Evolutionary conservation across 2,888 invertebrate genomes (phyloP).

Genomic region (Trichogramma evanescens): DNA sequence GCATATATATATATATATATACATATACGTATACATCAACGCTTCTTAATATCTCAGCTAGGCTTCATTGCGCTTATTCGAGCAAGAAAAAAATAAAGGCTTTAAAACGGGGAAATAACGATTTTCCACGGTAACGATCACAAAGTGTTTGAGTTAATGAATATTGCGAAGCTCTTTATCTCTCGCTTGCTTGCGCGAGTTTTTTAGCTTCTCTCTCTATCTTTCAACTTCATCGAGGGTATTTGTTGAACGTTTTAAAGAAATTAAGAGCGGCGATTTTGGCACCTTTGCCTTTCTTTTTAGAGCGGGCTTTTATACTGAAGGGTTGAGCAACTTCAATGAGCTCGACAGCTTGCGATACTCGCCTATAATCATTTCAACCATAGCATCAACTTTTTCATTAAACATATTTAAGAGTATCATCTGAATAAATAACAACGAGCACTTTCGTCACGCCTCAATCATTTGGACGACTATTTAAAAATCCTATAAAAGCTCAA

Average conservation of each 20-base stretch:
- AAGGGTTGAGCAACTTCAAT: too few species aligned
- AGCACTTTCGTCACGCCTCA: too few species aligned
- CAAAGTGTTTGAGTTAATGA: conserved; percentile 25
- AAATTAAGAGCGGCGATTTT: conserved; percentile 21
- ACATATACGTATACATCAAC: not conserved
- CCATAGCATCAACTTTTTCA: too few species aligned
- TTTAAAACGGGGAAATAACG: conserved; percentile 16
- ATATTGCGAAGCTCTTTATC: conserved; percentile 21
- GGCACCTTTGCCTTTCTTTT: too few species aligned
- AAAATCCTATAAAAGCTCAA: conserved; percentile 43
- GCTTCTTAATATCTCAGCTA: conserved; percentile 16
- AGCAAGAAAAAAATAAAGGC: conserved; percentile 7
- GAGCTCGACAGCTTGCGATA: too few species aligned
- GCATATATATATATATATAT: too few species aligned
- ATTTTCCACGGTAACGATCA: conserved; percentile 22
- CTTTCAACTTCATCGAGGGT: conserved; percentile 15
- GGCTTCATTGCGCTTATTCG: not conserved
- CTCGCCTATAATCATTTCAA: too few species aligned
- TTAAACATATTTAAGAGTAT: too few species aligned
- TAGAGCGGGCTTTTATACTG: too few species aligned
- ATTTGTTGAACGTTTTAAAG: conserved; percentile 20
- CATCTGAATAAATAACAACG: too few species aligned
- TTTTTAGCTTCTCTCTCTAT: not conserved
- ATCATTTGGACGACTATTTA: conserved; percentile 37
- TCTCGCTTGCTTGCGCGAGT: not conserved